Evolutionary conservation across 2,113 vertebrate genomes (phyloP).

Genomic region (Cyanistes caeruleus): DNA sequence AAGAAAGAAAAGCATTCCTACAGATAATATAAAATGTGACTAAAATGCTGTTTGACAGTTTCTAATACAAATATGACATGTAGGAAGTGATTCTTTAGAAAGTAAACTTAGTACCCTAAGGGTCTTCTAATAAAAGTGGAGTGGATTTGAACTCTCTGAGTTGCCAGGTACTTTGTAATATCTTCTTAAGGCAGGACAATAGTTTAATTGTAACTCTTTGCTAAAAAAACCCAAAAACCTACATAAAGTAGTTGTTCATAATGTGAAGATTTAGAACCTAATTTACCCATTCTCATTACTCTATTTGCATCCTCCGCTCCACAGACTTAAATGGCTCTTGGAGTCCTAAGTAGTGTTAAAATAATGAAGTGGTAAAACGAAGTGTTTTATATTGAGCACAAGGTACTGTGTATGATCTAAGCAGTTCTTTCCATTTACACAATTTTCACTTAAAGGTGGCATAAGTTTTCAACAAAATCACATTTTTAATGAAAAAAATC

Average conservation of each 20-base stretch:
- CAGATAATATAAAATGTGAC: constrained; percentile 2
- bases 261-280: constrained; percentile 13
- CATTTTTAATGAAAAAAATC: neutral
- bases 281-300: constrained; percentile 19
- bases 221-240: neutral
- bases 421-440: neutral
- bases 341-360: neutral
- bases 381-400: neutral
- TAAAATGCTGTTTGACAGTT: neutral
- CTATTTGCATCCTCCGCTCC: constrained; percentile 2
- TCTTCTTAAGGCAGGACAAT: constrained; percentile 17
- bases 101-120: constrained; percentile 4
- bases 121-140: constrained; percentile 22
- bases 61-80: constrained; percentile 28
- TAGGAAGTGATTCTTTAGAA: constrained; percentile 6
- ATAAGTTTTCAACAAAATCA: neutral
- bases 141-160: neutral
- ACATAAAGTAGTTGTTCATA: neutral
- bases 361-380: neutral
- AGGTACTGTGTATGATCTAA: neutral
- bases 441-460: neutral
- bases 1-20: constrained; percentile 34
- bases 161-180: constrained; percentile 21
- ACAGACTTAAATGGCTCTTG: neutral
- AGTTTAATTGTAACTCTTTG: constrained; percentile 16